Evolutionary conservation across 2,113 vertebrate genomes (phyloP).

Genomic region (Tachysurus fulvidraco): DNA sequence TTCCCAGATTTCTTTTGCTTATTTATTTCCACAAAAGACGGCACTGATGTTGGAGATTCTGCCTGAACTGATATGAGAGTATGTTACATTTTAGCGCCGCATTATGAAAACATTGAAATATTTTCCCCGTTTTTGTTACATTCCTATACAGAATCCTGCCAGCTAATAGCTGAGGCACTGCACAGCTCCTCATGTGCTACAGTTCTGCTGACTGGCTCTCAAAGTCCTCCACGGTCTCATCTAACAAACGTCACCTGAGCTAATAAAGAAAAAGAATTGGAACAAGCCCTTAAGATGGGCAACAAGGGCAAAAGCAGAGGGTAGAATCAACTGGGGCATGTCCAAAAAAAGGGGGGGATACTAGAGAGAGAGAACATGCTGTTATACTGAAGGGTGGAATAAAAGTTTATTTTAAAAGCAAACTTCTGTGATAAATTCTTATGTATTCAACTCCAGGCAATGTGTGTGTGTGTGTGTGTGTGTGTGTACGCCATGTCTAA

Average conservation of each 20-base stretch:
- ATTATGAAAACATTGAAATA: background rate
- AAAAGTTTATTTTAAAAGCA: conserved; percentile 15
- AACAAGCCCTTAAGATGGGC: background rate
- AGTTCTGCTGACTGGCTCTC: background rate
- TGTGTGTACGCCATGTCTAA: background rate
- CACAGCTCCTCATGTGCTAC: background rate
- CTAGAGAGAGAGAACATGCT: background rate
- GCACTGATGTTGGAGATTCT: too few relatives aligned
- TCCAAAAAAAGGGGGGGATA: background rate
- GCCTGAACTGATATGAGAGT: background rate
- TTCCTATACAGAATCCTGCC: background rate
- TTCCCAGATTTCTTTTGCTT: background rate
- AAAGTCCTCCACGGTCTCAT: background rate
- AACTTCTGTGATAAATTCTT: conserved; percentile 12
- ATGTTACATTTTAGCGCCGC: background rate
- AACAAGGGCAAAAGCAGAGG: background rate
- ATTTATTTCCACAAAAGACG: background rate
- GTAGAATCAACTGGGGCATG: background rate
- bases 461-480: conserved; percentile 21
- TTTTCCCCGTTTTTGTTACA: background rate
- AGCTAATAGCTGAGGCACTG: background rate
- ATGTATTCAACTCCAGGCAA: conserved; percentile 8
- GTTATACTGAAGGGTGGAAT: conserved; percentile 30
- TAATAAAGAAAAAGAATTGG: background rate
- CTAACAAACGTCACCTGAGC: background rate